Percentiles rank a stretch among this genome's conserved stretches.
These are phyloP conservation scores for fruit fly (Drosophila melanogaster) DNA, from an alignment of 1,140 invertebrate species.

Conservation along the genomic window Release_6_plus_ISO1_MT NT_033779.5:8980001-8980500, in stretches of 20 bases:
- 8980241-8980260: constrained; percentile 1
- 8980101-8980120: constrained; percentile 74
- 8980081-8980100: constrained; percentile 76
- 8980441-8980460: too few relatives aligned
- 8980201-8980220: constrained; percentile 8
- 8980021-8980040: neutral
- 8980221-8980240: constrained; percentile 24
- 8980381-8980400: too few relatives aligned
- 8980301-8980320: neutral
- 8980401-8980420: too few relatives aligned
- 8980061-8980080: constrained; percentile 80
- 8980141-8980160: constrained; percentile 67
- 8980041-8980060: constrained; percentile 80
- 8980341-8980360: neutral
- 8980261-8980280: constrained; percentile 25
- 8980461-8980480: too few relatives aligned
- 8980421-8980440: too few relatives aligned
- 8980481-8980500: neutral
- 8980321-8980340: neutral
- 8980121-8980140: constrained; percentile 69
- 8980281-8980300: neutral
- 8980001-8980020: constrained; percentile 14
- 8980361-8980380: too few relatives aligned
- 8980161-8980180: constrained; percentile 1
- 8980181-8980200: neutral